Evolutionary conservation across 1,140 invertebrate genomes (phyloP), one percentile per base, ranked within the genome.

Genomic region (Trichoplusia ni): DNA sequence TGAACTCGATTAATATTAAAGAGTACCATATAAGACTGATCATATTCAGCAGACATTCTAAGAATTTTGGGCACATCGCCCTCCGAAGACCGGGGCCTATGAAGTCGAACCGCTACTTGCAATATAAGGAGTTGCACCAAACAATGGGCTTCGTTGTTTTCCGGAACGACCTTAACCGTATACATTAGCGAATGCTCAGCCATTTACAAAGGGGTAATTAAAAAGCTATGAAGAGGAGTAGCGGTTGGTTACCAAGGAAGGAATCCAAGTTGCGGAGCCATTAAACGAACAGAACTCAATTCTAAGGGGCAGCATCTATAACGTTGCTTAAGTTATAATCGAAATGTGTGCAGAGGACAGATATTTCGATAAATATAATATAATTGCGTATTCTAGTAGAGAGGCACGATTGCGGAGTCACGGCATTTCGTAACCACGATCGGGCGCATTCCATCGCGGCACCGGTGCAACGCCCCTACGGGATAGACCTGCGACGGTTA

Each of bases 371-470:
- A 65, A 47, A 69, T 47, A 44, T 53, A 58, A 47, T 68, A 71
- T 75, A 66, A 79, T 81, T 79, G 73, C 67, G 63, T 76, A 79
- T 77, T 81, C 65, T 66, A 69, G 58, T 75, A 38, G 64, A 77
- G 70, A 77, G 59, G 59, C 79, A 66, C 69, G 75, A 82, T 84
- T 78, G 80, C 64, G 67, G 65, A 86, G 84, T 78, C 80, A 84
- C 73, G 80, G 80, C 71, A 82, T 89, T 87, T 87, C 84, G 82
- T 83, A 85, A 89, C 76, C 76, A 82, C 81, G 80, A 82, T 85
- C 84, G 77, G 81, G 76, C 76, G 64, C 84, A 89, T 89, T 87
- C 86, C 86, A 78, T 75, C 77, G 82, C 73, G 66, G 61, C 69
- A 46, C 73, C 63, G 66, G 84, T 84, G 83, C 86, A 89, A 84